A percentile compares a stretch with the other conserved stretches of the same genome.
Evolutionary conservation across 2,113 vertebrate genomes (phyloP).

Genomic region (Oceanites oceanicus): DNA sequence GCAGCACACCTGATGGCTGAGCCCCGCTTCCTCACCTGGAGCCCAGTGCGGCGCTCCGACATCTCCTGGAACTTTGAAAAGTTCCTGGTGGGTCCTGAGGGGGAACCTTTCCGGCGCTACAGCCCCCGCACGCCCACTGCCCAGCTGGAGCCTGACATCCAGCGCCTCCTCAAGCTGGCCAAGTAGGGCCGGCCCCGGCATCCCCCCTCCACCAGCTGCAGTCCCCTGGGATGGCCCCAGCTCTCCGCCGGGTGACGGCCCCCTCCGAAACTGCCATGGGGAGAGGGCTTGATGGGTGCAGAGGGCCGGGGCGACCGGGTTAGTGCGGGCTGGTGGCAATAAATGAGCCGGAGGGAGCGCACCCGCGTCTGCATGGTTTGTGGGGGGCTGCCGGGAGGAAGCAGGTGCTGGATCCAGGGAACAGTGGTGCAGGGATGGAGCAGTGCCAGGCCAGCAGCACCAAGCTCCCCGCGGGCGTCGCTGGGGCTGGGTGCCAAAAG

Average conservation of each 20-base stretch:
- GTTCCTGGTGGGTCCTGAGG: slow-evolving; percentile 93
- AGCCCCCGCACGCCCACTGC: slow-evolving; percentile 85
- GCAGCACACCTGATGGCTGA: slow-evolving; percentile 82
- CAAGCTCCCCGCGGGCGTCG: fast-evolving
- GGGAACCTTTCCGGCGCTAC: slow-evolving; percentile 95
- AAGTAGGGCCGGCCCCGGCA: slow-evolving; percentile 62
- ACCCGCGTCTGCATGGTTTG: background rate
- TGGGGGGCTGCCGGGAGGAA: fast-evolving
- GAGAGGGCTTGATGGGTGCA: slow-evolving; percentile 80
- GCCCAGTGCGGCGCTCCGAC: slow-evolving; percentile 85
- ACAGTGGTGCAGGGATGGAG: background rate
- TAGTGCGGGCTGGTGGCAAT: background rate
- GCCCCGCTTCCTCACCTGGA: slow-evolving; percentile 89
- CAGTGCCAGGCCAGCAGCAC: fast-evolving
- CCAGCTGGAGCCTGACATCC: slow-evolving; percentile 91
- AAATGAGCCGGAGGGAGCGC: background rate
- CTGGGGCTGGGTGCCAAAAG: background rate
- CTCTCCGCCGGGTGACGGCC: slow-evolving; percentile 84
- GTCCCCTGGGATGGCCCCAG: slow-evolving; percentile 7
- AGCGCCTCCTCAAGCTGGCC: slow-evolving; percentile 90
- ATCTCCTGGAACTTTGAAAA: slow-evolving; percentile 99
- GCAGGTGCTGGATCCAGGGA: background rate
- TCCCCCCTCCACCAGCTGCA: background rate
- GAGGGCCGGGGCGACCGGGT: background rate
- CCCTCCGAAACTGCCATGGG: slow-evolving; percentile 76